Evolutionary conservation across 2,113 vertebrate genomes (phyloP), one percentile per base, ranked within the genome.

Genomic region (Chloebia gouldiae): DNA sequence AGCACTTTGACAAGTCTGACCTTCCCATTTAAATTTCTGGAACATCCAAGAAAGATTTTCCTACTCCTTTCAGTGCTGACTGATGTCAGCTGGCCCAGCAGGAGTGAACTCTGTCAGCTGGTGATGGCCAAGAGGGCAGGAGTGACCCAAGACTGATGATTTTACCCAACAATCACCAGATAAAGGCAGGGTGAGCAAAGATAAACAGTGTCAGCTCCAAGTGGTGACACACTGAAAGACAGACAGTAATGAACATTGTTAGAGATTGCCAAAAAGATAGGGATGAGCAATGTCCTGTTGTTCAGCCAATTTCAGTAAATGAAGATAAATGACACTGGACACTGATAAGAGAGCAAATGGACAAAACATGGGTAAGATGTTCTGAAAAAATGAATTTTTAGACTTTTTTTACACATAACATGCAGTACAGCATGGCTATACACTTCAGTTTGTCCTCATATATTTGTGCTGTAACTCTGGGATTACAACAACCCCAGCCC

Each of bases 211-310:
- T 85, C 82, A 94, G 60, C 44, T 69, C 3, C 2, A 71, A 86
- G 92, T 4, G 45, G 66, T 69, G 66, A 54, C 50, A 42, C 10
- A 15, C 60, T 61, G 51, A 89, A 54, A 93, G 70, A 79, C 66
- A 87, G 96, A 85, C 54, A 61, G 31, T 82, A 85, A 92, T 37
- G n/a, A 91, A 51, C 77, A 17, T 70, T 54, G 70, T 91, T 91
- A 79, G 69, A 88, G 86, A 94, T 63, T 70, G 70, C 50, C 79
- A 92, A 63, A 95, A 73, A 94, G 79, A 88, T 77, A 77, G 85
- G 15, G 69, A 81, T 69, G 59, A 93, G 66, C 85, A 96, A 79
- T 44, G 47, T 27, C 35, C 50, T 31, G 45, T 22, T 92, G 51
- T 50, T 85, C 89, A 75, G 47, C 11, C 93, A 68, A 4, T 15